Evolutionary conservation across 1,140 invertebrate genomes (phyloP).

Genomic region (Nasonia vitripennis): DNA sequence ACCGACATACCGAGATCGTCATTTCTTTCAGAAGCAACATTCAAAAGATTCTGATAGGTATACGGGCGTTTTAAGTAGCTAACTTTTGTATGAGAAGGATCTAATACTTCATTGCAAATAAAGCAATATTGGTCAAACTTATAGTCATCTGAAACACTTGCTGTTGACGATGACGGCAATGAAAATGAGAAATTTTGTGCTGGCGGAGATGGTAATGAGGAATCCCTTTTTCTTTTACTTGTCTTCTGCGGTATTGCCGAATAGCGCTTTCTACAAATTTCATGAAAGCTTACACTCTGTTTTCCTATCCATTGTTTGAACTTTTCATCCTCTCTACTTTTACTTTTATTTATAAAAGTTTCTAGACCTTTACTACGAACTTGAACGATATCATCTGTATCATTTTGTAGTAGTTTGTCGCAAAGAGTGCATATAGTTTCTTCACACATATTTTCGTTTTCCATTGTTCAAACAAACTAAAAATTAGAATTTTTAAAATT

Average conservation of each 20-base stretch:
- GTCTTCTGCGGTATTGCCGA: neutral
- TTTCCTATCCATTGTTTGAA: neutral
- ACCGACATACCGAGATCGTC: no score
- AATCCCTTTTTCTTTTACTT: neutral
- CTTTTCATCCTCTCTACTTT: neutral
- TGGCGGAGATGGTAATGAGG: neutral
- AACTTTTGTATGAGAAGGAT: no score
- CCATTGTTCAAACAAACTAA: no score
- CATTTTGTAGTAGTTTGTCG: no score
- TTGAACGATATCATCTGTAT: no score
- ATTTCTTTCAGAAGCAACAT: no score
- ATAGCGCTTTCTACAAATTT: neutral
- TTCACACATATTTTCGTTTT: no score
- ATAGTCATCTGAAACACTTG: neutral
- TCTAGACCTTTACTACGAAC: neutral
- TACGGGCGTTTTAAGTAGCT: neutral
- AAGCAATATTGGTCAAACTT: neutral
- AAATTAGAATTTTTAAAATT: no score
- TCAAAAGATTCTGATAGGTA: neutral
- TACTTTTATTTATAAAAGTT: constrained; percentile 20
- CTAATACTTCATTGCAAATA: no score
- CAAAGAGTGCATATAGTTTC: no score
- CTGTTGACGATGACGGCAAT: neutral
- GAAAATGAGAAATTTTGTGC: neutral
- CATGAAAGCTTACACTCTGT: neutral